phyloP scores from a whole-genome alignment of 2,888 invertebrate genomes.

The Gerris lacustris region DNA sequence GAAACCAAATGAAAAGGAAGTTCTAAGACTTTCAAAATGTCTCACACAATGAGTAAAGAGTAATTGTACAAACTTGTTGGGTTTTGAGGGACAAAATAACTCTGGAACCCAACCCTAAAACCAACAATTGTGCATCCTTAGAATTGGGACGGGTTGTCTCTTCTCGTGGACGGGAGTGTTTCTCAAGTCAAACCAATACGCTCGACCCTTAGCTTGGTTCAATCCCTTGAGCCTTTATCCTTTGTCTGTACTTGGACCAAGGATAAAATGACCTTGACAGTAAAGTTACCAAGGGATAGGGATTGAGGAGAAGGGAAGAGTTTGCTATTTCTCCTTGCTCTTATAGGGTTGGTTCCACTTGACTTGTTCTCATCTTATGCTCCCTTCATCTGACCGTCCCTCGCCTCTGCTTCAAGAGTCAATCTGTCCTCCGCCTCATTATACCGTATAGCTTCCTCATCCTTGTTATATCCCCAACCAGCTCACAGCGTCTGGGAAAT shows the following conservation, averaged over 20 bases:
- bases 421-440: slow-evolving; percentile 2
- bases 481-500: too few relatives aligned
- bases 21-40: too few relatives aligned
- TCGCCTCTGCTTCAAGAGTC: not conserved
- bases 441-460: not conserved
- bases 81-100: too few relatives aligned
- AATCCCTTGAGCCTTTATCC: not conserved
- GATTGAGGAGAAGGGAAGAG: not conserved
- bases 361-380: not conserved
- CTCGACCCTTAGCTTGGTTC: not conserved
- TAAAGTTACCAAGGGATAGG: not conserved
- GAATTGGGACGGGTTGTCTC: too few relatives aligned
- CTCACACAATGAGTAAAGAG: too few relatives aligned
- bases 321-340: not conserved
- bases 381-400: not conserved
- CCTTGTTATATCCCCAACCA: not conserved
- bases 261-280: not conserved
- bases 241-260: not conserved
- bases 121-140: too few relatives aligned
- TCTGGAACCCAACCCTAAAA: too few relatives aligned
- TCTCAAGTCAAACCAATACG: not conserved
- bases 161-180: too few relatives aligned
- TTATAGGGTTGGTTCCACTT: slow-evolving; percentile 3
- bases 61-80: too few relatives aligned
- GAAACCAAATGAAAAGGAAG: too few relatives aligned